These are phyloP conservation scores for Antrozous pallidus DNA, from an alignment of 2,797 vertebrate genomes.

Conservation along the genomic window DNA sequence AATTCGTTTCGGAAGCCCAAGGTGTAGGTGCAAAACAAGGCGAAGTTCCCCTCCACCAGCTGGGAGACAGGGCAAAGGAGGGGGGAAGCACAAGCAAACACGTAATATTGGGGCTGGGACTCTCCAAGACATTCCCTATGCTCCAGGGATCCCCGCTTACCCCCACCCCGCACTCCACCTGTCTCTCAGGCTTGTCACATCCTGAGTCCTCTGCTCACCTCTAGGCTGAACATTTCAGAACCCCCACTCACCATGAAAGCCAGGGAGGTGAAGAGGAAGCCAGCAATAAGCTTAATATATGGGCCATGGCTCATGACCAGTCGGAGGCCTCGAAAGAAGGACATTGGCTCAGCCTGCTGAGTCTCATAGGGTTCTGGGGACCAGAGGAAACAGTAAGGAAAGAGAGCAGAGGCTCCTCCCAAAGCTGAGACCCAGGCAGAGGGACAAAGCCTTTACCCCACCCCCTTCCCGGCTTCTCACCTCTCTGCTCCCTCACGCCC, in stretches of 20 bases:
- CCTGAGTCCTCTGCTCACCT: neutral
- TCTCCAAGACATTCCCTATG: neutral
- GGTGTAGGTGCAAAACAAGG: slow-evolving; percentile 93
- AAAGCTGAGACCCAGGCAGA: neutral
- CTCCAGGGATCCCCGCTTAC: neutral
- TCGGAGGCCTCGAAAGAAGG: slow-evolving; percentile 89
- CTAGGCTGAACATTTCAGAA: neutral
- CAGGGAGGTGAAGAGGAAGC: slow-evolving; percentile 95
- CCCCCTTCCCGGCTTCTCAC: slow-evolving; percentile 76
- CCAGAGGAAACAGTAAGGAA: slow-evolving; percentile 54
- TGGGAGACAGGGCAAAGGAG: slow-evolving; percentile 46
- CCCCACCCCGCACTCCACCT: neutral
- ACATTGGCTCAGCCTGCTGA: slow-evolving; percentile 81
- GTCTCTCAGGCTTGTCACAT: accelerated
- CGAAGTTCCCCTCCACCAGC: slow-evolving; percentile 97
- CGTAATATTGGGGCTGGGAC: neutral
- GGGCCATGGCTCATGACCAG: slow-evolving; percentile 90
- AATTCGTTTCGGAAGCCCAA: slow-evolving; percentile 91
- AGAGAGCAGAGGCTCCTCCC: neutral
- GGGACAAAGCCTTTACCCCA: neutral
- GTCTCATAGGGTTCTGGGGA: slow-evolving; percentile 82
- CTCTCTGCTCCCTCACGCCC: slow-evolving; percentile 90
- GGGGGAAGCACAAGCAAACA: neutral
- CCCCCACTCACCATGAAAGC: slow-evolving; percentile 92
- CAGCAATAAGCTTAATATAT: slow-evolving; percentile 91